These are phyloP conservation scores for Colistium nudipinnis DNA, from an alignment of 2,113 vertebrate species.

Conservation along the genomic window DNA sequence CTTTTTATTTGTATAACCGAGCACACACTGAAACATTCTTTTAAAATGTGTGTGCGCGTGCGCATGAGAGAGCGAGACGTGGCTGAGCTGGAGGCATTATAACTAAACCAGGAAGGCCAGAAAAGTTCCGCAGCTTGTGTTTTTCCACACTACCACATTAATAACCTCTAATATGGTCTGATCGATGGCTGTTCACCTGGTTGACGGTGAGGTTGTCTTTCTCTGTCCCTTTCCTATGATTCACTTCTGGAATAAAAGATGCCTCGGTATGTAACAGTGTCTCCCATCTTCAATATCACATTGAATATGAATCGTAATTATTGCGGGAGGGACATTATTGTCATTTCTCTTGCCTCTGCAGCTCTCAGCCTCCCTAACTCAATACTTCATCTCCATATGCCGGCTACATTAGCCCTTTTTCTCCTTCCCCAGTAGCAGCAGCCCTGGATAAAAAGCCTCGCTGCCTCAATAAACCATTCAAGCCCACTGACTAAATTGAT, in stretches of 20 bases:
- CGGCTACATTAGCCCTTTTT: conserved; percentile 13
- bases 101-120: conserved; percentile 23
- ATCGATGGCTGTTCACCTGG: background rate
- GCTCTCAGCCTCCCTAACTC: conserved; percentile 33
- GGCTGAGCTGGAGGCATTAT: conserved; percentile 15
- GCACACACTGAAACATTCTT: background rate
- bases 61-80: background rate
- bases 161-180: background rate
- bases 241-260: background rate
- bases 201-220: background rate
- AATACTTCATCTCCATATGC: conserved; percentile 25
- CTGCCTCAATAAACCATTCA: conserved; percentile 5
- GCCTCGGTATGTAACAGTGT: background rate
- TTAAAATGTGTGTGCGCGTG: background rate
- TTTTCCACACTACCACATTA: conserved; percentile 8
- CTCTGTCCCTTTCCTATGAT: background rate
- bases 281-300: background rate
- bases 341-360: conserved; percentile 18
- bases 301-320: conserved; percentile 33
- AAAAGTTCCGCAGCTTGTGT: conserved; percentile 14
- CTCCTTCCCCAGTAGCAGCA: conserved; percentile 12
- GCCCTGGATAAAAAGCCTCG: background rate
- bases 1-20: no score
- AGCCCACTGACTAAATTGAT: conserved; percentile 24
- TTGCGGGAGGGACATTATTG: conserved; percentile 20